Percentiles rank a stretch among this genome's conserved stretches.
Conservation (phyloP, 2,113 vertebrate species). For the Leuciscus idus region DNA sequence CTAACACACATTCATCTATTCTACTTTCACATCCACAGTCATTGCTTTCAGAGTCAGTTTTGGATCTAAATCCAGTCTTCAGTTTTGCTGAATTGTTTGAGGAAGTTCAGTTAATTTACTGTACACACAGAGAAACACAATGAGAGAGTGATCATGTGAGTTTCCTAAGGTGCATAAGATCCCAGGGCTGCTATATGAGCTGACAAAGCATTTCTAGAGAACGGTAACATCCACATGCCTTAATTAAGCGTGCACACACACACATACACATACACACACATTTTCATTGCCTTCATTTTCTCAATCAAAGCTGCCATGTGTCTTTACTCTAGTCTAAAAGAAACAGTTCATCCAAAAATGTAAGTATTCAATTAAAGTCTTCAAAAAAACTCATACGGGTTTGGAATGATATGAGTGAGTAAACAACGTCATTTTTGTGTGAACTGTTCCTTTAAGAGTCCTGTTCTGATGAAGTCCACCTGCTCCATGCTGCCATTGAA, state of each 20-base stretch:
- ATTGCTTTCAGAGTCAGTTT: neutral
- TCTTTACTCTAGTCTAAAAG: neutral
- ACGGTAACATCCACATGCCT: neutral
- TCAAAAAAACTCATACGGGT: neutral
- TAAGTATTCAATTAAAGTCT: neutral
- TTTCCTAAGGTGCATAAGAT: neutral
- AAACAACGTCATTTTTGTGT: neutral
- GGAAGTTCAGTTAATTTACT: neutral
- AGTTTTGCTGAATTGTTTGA: neutral
- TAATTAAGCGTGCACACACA: neutral
- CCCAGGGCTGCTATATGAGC: neutral
- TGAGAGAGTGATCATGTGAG: neutral
- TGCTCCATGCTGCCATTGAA: conserved; percentile 10
- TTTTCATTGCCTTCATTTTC: conserved; percentile 21
- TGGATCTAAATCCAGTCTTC: neutral
- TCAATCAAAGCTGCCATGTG: conserved; percentile 24
- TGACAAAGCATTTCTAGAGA: neutral
- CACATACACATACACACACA: neutral
- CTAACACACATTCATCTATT: conserved; percentile 43
- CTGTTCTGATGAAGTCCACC: neutral
- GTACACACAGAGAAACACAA: neutral
- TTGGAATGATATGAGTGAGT: neutral
- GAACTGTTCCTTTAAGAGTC: neutral
- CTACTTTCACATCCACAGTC: neutral
- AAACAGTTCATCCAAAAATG: neutral